phyloP scores from a whole-genome alignment of 2,888 invertebrate genomes.

The Pterostichus niger region DNA sequence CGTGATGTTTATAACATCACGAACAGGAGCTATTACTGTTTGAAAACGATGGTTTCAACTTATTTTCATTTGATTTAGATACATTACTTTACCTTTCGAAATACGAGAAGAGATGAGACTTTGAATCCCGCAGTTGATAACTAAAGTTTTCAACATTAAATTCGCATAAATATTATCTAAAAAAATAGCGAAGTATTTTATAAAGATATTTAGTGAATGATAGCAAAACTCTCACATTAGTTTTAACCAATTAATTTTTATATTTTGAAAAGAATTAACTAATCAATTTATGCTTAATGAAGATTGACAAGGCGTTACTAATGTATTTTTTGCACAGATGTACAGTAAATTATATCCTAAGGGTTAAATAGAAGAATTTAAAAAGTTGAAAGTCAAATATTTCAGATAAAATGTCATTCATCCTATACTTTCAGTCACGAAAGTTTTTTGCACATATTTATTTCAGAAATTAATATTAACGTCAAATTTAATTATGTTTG shows the following conservation, averaged over 20 bases:
- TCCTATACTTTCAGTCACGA: conserved; percentile 1
- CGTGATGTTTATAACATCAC: conserved; percentile 26
- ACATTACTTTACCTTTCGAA: background rate
- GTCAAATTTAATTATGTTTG: conserved; percentile 12
- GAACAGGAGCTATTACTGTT: conserved; percentile 23
- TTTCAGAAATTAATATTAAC: conserved; percentile 25
- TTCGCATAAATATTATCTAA: no score
- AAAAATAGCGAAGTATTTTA: no score
- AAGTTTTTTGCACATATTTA: conserved; percentile 19
- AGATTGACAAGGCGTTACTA: conserved; percentile 33
- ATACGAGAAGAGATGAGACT: no score
- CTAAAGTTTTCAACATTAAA: no score
- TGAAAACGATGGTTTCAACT: background rate
- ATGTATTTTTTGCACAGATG: conserved; percentile 16
- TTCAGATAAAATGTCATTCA: conserved; percentile 31
- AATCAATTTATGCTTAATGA: conserved; percentile 30
- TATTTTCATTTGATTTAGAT: conserved; percentile 13
- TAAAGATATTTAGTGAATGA: conserved; percentile 13
- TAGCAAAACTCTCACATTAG: conserved; percentile 21
- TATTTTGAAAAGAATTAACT: conserved; percentile 6
- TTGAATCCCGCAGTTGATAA: no score
- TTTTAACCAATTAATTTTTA: conserved; percentile 13
- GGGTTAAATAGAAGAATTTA: conserved; percentile 11
- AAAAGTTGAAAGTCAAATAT: conserved; percentile 38
- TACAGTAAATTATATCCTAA: background rate